These are phyloP conservation scores for Cataglyphis rosenhaueri DNA, from an alignment of 2,888 invertebrate genomes.

Conservation along the genomic window DNA sequence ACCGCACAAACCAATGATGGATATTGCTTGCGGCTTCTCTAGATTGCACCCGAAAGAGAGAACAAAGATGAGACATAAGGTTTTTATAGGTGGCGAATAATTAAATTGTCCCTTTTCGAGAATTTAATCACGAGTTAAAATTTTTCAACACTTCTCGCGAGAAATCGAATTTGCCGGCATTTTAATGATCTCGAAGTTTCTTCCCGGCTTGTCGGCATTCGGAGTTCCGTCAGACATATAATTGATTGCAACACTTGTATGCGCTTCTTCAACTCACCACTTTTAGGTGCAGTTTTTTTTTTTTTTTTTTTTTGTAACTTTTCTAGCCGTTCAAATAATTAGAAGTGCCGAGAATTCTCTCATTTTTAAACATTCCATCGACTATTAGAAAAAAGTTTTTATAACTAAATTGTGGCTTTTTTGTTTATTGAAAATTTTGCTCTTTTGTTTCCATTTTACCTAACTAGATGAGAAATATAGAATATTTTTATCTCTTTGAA, in stretches of 20 bases:
- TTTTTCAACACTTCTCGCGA: conserved; percentile 32
- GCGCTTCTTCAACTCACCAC: not conserved
- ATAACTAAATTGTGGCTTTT: not conserved
- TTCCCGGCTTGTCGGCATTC: conserved; percentile 17
- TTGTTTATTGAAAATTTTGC: not conserved
- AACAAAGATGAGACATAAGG: conserved; percentile 7
- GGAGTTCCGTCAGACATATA: conserved; percentile 1
- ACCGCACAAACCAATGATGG: conserved; percentile 17
- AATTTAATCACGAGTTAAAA: conserved; percentile 37
- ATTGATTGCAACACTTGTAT: conserved; percentile 13
- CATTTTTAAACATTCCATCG: not conserved
- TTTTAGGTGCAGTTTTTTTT: not conserved
- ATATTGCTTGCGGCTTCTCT: conserved; percentile 46
- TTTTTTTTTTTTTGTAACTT: not conserved
- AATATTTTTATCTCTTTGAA: not conserved
- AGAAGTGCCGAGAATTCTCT: not conserved
- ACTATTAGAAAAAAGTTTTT: not conserved
- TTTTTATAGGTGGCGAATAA: conserved; percentile 37
- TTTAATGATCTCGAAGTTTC: conserved; percentile 21
- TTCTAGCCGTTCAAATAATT: not conserved
- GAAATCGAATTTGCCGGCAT: conserved; percentile 9
- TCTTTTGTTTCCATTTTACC: not conserved
- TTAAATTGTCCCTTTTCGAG: conserved; percentile 43
- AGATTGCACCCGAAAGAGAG: conserved; percentile 6
- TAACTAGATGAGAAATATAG: not conserved